Base-by-base conservation (phyloP, 1,140 invertebrate species). In the Brachionus rotundiformis region DNA sequence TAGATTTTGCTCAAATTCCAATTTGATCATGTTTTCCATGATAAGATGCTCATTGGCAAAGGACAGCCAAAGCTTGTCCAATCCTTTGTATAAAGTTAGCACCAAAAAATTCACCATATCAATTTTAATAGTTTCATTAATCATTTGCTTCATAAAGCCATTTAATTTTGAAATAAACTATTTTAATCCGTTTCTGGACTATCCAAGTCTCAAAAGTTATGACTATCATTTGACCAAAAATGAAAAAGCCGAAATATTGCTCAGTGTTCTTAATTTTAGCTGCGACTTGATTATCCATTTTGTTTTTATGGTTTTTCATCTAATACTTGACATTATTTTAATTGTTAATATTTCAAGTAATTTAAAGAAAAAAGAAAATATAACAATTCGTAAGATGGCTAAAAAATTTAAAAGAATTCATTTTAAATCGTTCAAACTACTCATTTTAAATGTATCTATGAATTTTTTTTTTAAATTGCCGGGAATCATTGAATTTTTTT, bases 391-490 rank as follows among this genome's bases (percentile, higher is more conserved):
- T 0, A 63, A 63, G n/a, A 63, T 63, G 25, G 61, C 8, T 0
- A 11, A 25, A 16, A 63, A 63, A 33, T n/a, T 13, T 27, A 63
- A 63, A 63, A 29, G 61, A 63, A 11, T 33, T n/a, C 61, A 63
- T 5, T 63, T 63, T 27, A 63, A 63, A 23, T 63, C 61, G n/a
- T 16, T 63, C 5, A 29, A 29, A 23, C 27, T 63, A 11, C 25
- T 63, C 4, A 63, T 63, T 10, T 63, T 63, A 33, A 63, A 63
- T 29, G 29, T 27, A 29, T 29, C 61, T 2, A 13, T 63, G n/a
- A 63, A 63, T 63, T 63, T 63, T 13, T 29, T 6, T 63, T 63
- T 63, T 29, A 63, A 63, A 25, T n/a, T 63, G 11, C 61, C 61
- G 2, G 61, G 29, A 13, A 63, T 63, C 0, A 13, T 63, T 29